Evolutionary conservation across 2,888 invertebrate genomes (phyloP), one percentile per base, ranked within the genome.

Genomic region (Agyllia agylla): DNA sequence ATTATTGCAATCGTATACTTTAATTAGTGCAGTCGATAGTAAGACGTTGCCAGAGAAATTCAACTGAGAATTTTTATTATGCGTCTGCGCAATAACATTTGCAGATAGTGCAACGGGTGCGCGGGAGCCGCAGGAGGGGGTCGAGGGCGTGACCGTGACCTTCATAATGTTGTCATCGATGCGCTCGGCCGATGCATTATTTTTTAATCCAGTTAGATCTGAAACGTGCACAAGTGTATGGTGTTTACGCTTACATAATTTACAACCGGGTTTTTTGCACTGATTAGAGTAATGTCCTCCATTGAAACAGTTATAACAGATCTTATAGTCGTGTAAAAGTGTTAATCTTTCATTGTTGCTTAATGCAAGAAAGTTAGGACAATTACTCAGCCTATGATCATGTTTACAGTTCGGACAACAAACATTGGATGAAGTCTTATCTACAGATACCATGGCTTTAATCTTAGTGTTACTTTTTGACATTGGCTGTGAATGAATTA

Each of bases 211-310:
- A 70, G 70, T 27, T 15, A n/a, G 13, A 70, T 70, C 70, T 70
- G 64, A 64, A 64, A 70, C 27, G 70, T 82, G 82, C 57, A 82
- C 82, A 2, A 82, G 15, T 11, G 35, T 70, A 27, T 70, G 15
- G 38, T 83, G 83, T 24, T 83, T 83, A 1, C 83, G 83, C 38
- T 83, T 83, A 73, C 83, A 83, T 15, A 83, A 8, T 24, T 83
- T 83, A 30, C 83, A 83, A 24, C 83, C 83, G 9, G 64, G 83
- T 38, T 38, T 83, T 27, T 83, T 83, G 38, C 82, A 83, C 2
- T 31, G 31, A n/a, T 82, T 82, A 64, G 82, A 15, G 13, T 15
- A 75, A 27, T 27, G 30, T 1, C 57, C 57, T 11, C 1, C 6
- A 3, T 57, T n/a, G 4, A 57, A 57, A 57, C 57, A 57, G 73